Percentiles rank a stretch among this genome's conserved stretches.
Conservation (phyloP, 2,113 vertebrate species). For the Garra rufa region DNA sequence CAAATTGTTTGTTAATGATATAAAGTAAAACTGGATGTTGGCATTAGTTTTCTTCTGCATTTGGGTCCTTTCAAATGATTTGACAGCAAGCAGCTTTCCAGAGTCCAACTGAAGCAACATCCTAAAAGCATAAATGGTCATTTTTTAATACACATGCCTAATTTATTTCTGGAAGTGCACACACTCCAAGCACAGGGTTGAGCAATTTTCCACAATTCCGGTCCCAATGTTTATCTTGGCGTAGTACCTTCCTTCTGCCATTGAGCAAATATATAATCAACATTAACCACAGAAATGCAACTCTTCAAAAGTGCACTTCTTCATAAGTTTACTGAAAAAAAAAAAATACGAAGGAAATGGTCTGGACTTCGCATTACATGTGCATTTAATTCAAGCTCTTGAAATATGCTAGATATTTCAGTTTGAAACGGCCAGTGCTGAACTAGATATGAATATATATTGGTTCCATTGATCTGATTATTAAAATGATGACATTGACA, state of each 20-base stretch:
- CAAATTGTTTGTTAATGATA: not conserved
- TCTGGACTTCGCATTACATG: constrained; percentile 4
- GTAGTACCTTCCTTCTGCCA: constrained; percentile 52
- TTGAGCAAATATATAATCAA: constrained; percentile 69
- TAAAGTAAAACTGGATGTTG: not conserved
- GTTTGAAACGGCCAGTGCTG: not conserved
- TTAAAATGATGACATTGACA: not conserved
- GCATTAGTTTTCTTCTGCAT: constrained; percentile 13
- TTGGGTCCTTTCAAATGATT: constrained; percentile 1
- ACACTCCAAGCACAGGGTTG: not conserved
- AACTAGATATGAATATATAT: not conserved
- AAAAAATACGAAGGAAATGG: not conserved
- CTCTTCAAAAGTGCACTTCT: constrained; percentile 66
- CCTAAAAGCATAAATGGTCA: not conserved
- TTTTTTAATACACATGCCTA: constrained; percentile 2
- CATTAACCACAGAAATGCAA: constrained; percentile 61
- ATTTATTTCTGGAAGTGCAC: constrained; percentile 16
- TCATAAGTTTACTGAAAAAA: constrained; percentile 12
- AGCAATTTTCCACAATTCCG: constrained; percentile 53
- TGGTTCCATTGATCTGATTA: not conserved
- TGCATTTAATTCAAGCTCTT: constrained; percentile 19
- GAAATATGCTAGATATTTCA: constrained; percentile 25
- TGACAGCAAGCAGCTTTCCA: not conserved
- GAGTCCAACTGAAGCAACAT: constrained; percentile 17
- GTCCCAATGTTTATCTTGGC: constrained; percentile 67